Base-by-base conservation (phyloP, 2,888 invertebrate species). In the Hirudinaria manillensis region DNA sequence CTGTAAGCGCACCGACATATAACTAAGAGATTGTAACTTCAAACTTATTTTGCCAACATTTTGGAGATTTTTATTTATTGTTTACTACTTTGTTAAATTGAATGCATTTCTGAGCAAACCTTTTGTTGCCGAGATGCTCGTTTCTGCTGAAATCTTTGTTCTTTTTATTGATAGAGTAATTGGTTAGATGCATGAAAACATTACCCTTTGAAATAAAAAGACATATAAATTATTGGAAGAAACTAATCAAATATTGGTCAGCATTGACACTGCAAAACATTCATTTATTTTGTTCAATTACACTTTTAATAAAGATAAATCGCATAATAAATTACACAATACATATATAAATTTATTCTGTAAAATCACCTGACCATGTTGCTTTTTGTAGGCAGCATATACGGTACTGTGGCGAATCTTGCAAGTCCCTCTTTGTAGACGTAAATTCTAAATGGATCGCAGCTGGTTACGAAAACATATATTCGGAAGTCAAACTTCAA, bases 161-260 rank as follows among this genome's bases (percentile, higher is more conserved):
- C 83, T 92, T 91, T 84, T 93, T 94, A 84, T 95, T 95, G 27
- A 95, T 90, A 0, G 95, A 92, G 83, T 95, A 95, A 86, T 95
- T 95, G 16, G 95, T 95, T 77, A 95, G 87, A 83, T 95, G 95
- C 94, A 95, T 95, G 83, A 91, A 94, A 24, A 93, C 90, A 83
- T 95, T 94, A 36, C 66, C 71, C 78, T 78, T 53, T 45, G 71
- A 76, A 51, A 76, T n/a, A 32, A 13, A 70, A 32, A 70, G 21
- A 38, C 32, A 75, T 32, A 38, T 7, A 29, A 38, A 29, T 45
- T 10, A 45, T 16, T 45, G 10, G 16, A 6, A 16, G 16, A 3
- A 45, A 10, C 45, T 16, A 45, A 6, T 16, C 45, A 45, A 45
- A 6, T 45, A 45, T 16, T 45, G 3, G 16, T 45, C 45, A 45